phyloP scores from a whole-genome alignment of 2,113 vertebrate species.

The Upupa epops region DNA sequence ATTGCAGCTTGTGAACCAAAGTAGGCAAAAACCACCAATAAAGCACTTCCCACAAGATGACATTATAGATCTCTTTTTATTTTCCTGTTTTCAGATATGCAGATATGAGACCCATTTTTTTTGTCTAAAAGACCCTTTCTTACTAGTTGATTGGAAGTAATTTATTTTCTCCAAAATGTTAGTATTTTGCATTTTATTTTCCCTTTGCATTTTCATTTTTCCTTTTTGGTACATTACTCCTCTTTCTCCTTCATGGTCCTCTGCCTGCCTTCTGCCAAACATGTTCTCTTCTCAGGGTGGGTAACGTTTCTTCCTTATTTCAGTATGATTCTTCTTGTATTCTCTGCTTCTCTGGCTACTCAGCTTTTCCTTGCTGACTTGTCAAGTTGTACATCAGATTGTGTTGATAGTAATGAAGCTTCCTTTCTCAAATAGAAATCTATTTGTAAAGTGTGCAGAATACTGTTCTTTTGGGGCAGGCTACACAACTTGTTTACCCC shows the following conservation, averaged over 20 bases:
- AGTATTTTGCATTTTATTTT: background rate
- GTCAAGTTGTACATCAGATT: background rate
- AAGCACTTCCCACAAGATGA: background rate
- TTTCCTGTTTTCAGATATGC: background rate
- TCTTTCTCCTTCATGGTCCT: background rate
- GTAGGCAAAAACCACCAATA: background rate
- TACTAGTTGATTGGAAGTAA: background rate
- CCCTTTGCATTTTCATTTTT: background rate
- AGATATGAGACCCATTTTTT: background rate
- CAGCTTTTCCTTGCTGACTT: background rate
- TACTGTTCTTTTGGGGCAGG: background rate
- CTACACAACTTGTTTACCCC: constrained; percentile 8
- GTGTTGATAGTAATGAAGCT: background rate
- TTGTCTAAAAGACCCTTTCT: background rate
- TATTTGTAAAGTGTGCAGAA: background rate
- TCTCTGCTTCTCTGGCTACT: background rate
- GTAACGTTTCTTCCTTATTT: background rate
- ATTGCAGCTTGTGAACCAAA: background rate
- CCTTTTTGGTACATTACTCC: background rate
- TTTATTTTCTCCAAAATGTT: background rate
- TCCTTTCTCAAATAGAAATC: background rate
- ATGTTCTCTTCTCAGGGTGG: background rate
- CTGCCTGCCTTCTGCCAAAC: background rate
- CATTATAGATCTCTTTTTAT: background rate
- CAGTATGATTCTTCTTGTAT: background rate